phyloP scores from a whole-genome alignment of 2,797 vertebrate species.

The Labroides dimidiatus region DNA sequence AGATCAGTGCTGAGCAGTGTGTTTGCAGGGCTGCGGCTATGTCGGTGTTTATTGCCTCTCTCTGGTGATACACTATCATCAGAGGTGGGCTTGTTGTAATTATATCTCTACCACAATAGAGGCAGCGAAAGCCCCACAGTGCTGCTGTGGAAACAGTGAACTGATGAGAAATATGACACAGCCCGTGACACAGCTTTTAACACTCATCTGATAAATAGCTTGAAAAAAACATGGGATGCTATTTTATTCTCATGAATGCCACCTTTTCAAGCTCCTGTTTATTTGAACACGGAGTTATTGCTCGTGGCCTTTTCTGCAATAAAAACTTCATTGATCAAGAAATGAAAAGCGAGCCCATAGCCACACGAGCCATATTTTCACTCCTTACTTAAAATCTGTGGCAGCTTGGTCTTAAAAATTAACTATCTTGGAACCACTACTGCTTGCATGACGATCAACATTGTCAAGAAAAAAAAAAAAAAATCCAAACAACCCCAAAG shows the following conservation, averaged over 20 bases:
- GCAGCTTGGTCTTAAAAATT: too few species aligned
- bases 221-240: conserved; percentile 1
- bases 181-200: conserved; percentile 32
- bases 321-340: background rate
- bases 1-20: conserved; percentile 59
- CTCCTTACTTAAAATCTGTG: too few species aligned
- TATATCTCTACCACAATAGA: conserved; percentile 71
- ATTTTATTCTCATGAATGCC: conserved; percentile 17
- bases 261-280: background rate
- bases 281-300: conserved; percentile 6
- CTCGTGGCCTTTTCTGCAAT: background rate
- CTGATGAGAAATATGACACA: conserved; percentile 47
- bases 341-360: background rate
- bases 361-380: background rate
- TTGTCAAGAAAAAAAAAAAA: too few species aligned
- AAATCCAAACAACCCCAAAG: too few species aligned
- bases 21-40: conserved; percentile 41
- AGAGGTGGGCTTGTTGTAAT: conserved; percentile 75
- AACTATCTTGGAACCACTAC: too few species aligned
- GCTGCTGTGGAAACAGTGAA: conserved; percentile 63
- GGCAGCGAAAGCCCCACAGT: conserved; percentile 45
- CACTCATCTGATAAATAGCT: conserved; percentile 28
- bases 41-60: conserved; percentile 69
- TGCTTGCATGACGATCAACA: too few species aligned
- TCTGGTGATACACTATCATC: conserved; percentile 68